Evolutionary conservation across 2,888 invertebrate genomes (phyloP), one percentile per base, ranked within the genome.

Genomic region (Dryococelus australis): DNA sequence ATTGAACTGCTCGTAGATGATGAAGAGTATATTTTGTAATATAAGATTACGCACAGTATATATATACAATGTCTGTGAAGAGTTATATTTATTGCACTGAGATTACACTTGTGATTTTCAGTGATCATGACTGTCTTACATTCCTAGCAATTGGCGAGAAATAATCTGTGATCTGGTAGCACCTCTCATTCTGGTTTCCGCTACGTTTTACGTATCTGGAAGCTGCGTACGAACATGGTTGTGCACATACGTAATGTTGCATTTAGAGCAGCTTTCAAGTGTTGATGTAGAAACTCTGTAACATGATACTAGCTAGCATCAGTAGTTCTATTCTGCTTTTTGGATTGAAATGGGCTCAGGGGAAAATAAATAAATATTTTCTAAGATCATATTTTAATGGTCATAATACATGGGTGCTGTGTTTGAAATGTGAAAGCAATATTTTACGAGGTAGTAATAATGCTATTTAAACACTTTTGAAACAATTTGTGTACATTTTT

Each of bases 91-190:
- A 65, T 65, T 65, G 65, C n/a, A n/a, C n/a, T 65, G 65, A 65
- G 65, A 65, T 65, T 24, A 65, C 8, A n/a, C 65, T 65, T 65
- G n/a, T 20, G n/a, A 47, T 47, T 16, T 47, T 47, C 47, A 47
- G 47, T 65, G 20, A 65, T 8, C 65, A 35, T 35, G 35, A 8
- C 65, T n/a, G 24, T 83, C 16, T 83, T 83, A 83, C 83, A 83
- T 83, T 83, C 83, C 83, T 83, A 83, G 35, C 43, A 83, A 27
- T 35, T 80, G 28, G n/a, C 35, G 9, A 83, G 43, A 83, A 83
- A 83, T 83, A 16, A 28, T 43, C 83, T 83, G 83, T 83, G 83
- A 83, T 83, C 83, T 13, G 43, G 35, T 26, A 24, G 35, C 43
- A 43, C 35, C 43, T 83, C 26, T 13, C 8, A 43, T 28, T 83